Percentiles rank a stretch among this genome's conserved stretches.
phyloP scores from a whole-genome alignment of 2,888 invertebrate genomes.

The Meiosimyza platycephala region DNA sequence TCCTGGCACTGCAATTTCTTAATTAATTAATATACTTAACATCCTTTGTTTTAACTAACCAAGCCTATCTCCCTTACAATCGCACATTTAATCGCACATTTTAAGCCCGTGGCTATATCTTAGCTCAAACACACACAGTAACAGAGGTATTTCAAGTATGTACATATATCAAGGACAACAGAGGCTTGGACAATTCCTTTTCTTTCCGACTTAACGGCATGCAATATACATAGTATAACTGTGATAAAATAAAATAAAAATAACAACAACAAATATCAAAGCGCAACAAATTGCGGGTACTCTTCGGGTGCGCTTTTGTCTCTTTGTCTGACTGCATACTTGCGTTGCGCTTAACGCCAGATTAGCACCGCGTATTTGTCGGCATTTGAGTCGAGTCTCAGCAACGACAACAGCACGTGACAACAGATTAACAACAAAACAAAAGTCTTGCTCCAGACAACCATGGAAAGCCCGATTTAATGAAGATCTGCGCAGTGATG shows the following conservation, averaged over 20 bases:
- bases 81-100: too few species aligned
- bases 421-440: slow-evolving; percentile 20
- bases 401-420: slow-evolving; percentile 44
- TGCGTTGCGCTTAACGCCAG: slow-evolving; percentile 40
- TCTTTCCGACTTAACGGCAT: not conserved
- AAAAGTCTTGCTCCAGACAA: slow-evolving; percentile 20
- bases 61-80: too few species aligned
- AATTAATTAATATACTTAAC: too few species aligned
- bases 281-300: slow-evolving; percentile 46
- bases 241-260: not conserved
- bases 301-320: not conserved
- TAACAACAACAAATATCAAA: slow-evolving; percentile 27
- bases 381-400: slow-evolving; percentile 43
- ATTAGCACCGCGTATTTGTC: slow-evolving; percentile 46
- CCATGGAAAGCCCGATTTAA: slow-evolving; percentile 23
- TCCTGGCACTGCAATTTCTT: slow-evolving; percentile 25
- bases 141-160: too few species aligned
- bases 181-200: too few species aligned
- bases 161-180: too few species aligned
- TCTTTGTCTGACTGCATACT: slow-evolving; percentile 7
- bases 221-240: slow-evolving; percentile 1
- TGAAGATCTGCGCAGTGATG: slow-evolving; percentile 27
- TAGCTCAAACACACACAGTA: too few species aligned
- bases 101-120: too few species aligned
- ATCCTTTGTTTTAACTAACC: too few species aligned